Base-by-base conservation (phyloP, 2,888 invertebrate genomes). In the Tetanocera ferruginea region DNA sequence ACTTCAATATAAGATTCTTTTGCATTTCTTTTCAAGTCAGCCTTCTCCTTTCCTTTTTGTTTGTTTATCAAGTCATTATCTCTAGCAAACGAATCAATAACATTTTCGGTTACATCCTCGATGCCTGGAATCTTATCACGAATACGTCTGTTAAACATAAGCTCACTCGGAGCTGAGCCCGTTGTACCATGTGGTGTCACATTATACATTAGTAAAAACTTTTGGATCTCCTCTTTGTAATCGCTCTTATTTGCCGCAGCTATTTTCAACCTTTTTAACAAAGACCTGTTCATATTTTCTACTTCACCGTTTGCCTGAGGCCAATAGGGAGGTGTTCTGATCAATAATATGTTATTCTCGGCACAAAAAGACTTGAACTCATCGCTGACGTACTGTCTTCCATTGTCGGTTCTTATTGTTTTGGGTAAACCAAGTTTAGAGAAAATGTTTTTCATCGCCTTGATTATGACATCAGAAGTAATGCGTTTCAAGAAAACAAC, bases 231-330 rank as follows among this genome's bases (percentile, higher is more conserved):
- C n/a, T n/a, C n/a, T n/a, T n/a, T n/a, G n/a, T n/a, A n/a, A n/a
- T n/a, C n/a, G n/a, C n/a, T n/a, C n/a, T n/a, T n/a, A n/a, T n/a
- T n/a, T n/a, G n/a, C n/a, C n/a, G n/a, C n/a, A n/a, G n/a, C n/a
- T n/a, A n/a, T n/a, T n/a, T n/a, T n/a, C n/a, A n/a, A n/a, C n/a
- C n/a, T n/a, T n/a, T n/a, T n/a, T n/a, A n/a, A n/a, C n/a, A n/a
- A n/a, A n/a, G n/a, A n/a, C n/a, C n/a, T n/a, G n/a, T n/a, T n/a
- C n/a, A 76, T 17, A 19, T 70, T 76, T 73, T 81, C 75, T 11
- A 76, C 79, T 55, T 79, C 78, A 8, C 79, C 80, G 64, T 80
- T 79, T 43, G 77, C 79, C 62, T 80, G 81, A 25, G 79, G 75
- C 75, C 79, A 77, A 55, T 75, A 75, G 3, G 79, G 78, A 23